These are phyloP conservation scores for Limenitis camilla DNA, from an alignment of 2,888 invertebrate genomes.

Conservation along the genomic window DNA sequence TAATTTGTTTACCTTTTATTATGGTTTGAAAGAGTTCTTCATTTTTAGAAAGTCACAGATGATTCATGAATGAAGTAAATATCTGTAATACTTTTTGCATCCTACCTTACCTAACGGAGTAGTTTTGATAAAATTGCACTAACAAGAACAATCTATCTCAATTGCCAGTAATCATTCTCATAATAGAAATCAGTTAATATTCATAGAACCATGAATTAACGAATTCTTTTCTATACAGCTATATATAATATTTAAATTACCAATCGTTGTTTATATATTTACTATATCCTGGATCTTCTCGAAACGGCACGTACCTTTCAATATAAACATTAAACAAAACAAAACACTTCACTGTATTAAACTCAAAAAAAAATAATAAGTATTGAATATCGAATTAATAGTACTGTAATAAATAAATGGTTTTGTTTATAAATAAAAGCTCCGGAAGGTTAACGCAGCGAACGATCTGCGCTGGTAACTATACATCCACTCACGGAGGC, in stretches of 20 bases:
- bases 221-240: not conserved
- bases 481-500: slow-evolving; percentile 44
- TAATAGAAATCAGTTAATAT: not conserved
- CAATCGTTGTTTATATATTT: slow-evolving; percentile 1
- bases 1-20: too few species aligned
- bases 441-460: slow-evolving; percentile 28
- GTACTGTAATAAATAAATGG: slow-evolving; percentile 8
- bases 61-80: too few species aligned
- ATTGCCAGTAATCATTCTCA: slow-evolving; percentile 13
- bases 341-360: slow-evolving; percentile 12
- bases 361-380: not conserved
- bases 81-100: too few species aligned
- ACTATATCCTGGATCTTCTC: slow-evolving; percentile 36
- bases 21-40: too few species aligned
- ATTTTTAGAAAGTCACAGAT: too few species aligned
- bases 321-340: slow-evolving; percentile 25
- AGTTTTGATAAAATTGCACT: too few species aligned
- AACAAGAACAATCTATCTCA: not conserved
- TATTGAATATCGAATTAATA: not conserved
- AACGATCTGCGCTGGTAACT: slow-evolving; percentile 4
- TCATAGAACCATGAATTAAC: too few species aligned
- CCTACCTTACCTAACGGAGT: too few species aligned
- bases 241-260: not conserved
- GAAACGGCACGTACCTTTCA: slow-evolving; percentile 35
- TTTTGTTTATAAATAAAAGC: slow-evolving; percentile 57